Evolutionary conservation across 2,888 invertebrate genomes (phyloP), one percentile per base, ranked within the genome.

Genomic region (Hydroisotoma schaefferi): DNA sequence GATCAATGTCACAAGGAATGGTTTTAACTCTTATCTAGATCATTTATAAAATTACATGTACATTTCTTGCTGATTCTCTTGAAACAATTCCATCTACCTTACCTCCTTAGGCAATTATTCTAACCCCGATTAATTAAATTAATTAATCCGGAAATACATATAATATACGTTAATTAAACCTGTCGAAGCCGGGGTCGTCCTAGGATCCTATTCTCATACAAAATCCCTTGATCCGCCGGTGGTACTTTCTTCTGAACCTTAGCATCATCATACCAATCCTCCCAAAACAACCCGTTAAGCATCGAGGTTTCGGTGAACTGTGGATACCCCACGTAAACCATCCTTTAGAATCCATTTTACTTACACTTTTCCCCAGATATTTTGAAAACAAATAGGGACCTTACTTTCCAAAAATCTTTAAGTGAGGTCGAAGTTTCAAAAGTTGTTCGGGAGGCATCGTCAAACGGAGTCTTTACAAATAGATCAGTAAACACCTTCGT

Each of bases 401-500:
- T 73, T 77, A 84, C 84, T 73, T 75, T 76, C 85, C 85, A 85
- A 75, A 84, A 81, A 73, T 84, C 82, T 25, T 79, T 77, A 59
- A 81, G 78, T 27, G 77, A 77, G 27, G 76, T 75, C 20, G 81
- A 77, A 0, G 77, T 76, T 6, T 73, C 63, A 68, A 81, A 81
- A 2, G 73, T 75, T 10, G 65, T 71, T 1, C 72, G 71, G 55
- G 74, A 63, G 26, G 74, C 73, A 8, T 22, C 38, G 29, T 66
- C 62, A 69, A 80, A 79, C 22, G 76, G 71, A 1, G 78, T 76
- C 54, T 81, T 79, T 48, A 83, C 73, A 73, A 85, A 84, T 43
- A 83, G 77, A 61, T 81, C 79, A 54, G 76, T 78, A 74, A 85
- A 77, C 22, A 80, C 81, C 73, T 81, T 81, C 2, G 83, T 83